Percentiles rank a stretch among this genome's conserved stretches.
These are phyloP conservation scores for Seriola quinqueradiata DNA, from an alignment of 2,113 vertebrate genomes.

Conservation along the genomic window DNA sequence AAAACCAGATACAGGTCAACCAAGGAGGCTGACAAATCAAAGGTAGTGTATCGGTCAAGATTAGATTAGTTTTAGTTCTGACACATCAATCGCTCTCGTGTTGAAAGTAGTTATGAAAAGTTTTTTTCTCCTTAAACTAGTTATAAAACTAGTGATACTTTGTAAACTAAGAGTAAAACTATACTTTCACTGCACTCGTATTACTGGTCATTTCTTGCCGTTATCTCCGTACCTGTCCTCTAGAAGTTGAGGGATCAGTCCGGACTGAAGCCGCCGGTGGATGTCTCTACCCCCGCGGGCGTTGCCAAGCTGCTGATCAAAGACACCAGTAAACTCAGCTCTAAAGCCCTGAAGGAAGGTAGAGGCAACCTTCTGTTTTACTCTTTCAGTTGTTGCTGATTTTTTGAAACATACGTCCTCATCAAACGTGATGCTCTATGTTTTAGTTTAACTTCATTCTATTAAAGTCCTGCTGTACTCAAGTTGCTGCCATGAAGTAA, in stretches of 20 bases:
- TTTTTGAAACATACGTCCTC: neutral
- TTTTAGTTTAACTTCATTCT: neutral
- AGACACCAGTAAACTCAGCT: constrained; percentile 86
- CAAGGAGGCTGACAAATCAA: constrained; percentile 49
- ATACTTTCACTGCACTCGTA: neutral
- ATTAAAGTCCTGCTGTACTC: neutral
- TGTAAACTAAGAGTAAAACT: no score
- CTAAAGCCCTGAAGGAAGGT: constrained; percentile 89
- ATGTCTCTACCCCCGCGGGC: constrained; percentile 88
- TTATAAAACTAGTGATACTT: no score
- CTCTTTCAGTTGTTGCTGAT: neutral
- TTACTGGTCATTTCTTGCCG: neutral
- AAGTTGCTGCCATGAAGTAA: neutral
- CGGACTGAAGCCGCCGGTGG: constrained; percentile 76
- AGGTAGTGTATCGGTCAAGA: constrained; percentile 42
- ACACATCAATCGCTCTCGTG: neutral
- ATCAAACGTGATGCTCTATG: neutral
- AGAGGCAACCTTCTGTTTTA: constrained; percentile 24
- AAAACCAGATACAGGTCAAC: constrained; percentile 42
- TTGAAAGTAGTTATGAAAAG: neutral
- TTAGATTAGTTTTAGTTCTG: neutral
- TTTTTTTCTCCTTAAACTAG: neutral
- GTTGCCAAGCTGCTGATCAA: constrained; percentile 91
- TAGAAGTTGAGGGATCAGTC: constrained; percentile 51
- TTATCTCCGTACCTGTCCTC: neutral